Evolutionary conservation across 2,113 vertebrate genomes (phyloP).

Genomic region (Rhinichthys klamathensis): DNA sequence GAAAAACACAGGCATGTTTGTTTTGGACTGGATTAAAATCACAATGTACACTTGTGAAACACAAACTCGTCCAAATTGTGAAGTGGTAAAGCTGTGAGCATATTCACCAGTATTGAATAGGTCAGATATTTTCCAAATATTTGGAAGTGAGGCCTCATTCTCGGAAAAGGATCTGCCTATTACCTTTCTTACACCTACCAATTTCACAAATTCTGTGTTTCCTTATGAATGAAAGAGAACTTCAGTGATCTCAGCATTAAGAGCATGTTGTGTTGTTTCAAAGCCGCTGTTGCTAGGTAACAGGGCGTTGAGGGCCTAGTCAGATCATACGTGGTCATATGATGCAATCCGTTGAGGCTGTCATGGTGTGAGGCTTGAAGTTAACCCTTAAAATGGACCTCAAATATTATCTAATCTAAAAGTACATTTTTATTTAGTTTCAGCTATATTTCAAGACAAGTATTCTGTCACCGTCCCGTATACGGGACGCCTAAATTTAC

Average conservation of each 20-base stretch:
- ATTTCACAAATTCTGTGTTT: not conserved
- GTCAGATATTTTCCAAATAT: not conserved
- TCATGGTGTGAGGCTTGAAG: constrained; percentile 54
- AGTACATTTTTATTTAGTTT: not conserved
- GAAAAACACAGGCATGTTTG: constrained; percentile 9
- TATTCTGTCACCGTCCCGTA: no score
- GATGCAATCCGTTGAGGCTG: constrained; percentile 56
- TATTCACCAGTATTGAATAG: not conserved
- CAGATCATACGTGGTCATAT: constrained; percentile 50
- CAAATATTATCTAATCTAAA: not conserved
- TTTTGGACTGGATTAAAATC: constrained; percentile 3
- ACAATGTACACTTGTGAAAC: not conserved
- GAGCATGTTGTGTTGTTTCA: constrained; percentile 54
- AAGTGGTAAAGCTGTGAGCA: not conserved
- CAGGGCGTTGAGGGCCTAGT: constrained; percentile 57
- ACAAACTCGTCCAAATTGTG: not conserved
- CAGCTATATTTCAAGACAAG: not conserved
- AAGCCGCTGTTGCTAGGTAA: constrained; percentile 74
- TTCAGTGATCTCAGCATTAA: constrained; percentile 61
- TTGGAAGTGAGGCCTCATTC: not conserved
- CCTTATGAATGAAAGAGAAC: constrained; percentile 62
- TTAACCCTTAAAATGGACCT: constrained; percentile 50
- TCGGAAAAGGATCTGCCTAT: not conserved
- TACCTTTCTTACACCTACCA: not conserved
- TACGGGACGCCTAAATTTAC: no score